phyloP scores from a whole-genome alignment of 2,797 vertebrate species.

The Halcyon leucocephala region DNA sequence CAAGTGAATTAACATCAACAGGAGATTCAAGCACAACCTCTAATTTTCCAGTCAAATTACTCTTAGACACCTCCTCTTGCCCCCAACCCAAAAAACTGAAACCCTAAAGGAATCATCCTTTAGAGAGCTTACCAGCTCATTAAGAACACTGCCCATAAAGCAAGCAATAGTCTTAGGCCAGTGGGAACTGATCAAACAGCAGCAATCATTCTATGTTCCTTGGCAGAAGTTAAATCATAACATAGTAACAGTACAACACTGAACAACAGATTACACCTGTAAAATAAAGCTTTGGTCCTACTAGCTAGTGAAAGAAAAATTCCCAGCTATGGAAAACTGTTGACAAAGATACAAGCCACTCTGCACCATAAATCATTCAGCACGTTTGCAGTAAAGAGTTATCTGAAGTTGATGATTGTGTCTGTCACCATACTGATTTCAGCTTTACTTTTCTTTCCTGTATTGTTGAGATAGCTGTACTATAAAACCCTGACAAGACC shows the following conservation, averaged over 20 bases:
- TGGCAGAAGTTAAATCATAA: not conserved
- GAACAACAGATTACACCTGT: not conserved
- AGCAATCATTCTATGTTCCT: not conserved
- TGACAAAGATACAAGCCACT: not conserved
- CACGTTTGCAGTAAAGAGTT: not conserved
- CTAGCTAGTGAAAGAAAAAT: not conserved
- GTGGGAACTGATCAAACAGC: not conserved
- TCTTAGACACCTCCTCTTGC: not conserved
- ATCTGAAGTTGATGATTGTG: not conserved
- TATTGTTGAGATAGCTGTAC: not conserved
- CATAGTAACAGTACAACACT: not conserved
- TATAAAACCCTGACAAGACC: not conserved
- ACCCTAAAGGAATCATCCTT: not conserved
- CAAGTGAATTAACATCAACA: not conserved
- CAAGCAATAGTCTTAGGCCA: not conserved
- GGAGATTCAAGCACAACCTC: not conserved
- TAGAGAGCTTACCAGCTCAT: not conserved
- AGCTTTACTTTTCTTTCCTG: not conserved
- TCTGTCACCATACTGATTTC: not conserved
- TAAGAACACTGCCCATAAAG: not conserved
- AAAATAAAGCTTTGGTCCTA: not conserved
- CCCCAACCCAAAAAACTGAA: not conserved
- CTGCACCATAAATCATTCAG: not conserved
- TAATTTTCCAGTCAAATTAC: not conserved
- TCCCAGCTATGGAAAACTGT: not conserved